Percentiles rank a stretch among this genome's conserved stretches.
phyloP scores from a whole-genome alignment of 1,140 invertebrate species.

The Caenorhabditis brenneri region DNA sequence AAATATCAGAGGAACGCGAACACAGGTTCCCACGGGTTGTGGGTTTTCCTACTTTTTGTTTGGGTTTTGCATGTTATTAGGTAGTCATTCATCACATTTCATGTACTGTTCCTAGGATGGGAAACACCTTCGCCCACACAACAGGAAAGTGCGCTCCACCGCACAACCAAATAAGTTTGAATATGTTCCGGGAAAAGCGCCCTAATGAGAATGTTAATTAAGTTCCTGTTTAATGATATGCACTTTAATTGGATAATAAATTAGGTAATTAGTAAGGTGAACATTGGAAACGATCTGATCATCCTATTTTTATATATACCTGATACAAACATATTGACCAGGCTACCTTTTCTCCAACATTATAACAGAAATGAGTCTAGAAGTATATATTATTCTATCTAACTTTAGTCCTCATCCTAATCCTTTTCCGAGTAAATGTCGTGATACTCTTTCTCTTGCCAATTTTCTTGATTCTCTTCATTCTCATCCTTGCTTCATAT shows the following conservation, averaged over 20 bases:
- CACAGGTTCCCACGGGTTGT: background rate
- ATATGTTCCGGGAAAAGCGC: background rate
- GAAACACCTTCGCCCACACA: too few relatives aligned
- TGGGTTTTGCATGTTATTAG: background rate
- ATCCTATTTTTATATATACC: too few relatives aligned
- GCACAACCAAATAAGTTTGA: background rate
- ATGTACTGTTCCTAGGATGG: too few relatives aligned
- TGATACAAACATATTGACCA: too few relatives aligned
- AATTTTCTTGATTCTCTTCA: background rate
- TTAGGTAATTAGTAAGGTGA: too few relatives aligned
- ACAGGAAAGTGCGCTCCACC: background rate
- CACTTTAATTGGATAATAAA: background rate
- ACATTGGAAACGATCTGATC: too few relatives aligned
- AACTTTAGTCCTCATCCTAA: background rate
- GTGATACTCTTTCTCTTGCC: background rate
- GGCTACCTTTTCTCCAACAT: too few relatives aligned
- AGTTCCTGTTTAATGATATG: background rate
- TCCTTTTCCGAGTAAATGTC: slow-evolving; percentile 6
- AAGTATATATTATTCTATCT: background rate
- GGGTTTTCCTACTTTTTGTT: background rate
- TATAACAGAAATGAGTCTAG: background rate
- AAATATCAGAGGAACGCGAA: background rate
- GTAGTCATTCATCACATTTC: too few relatives aligned
- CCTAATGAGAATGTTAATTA: background rate
- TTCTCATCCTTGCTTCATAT: background rate